Conservation (phyloP, 30 jellyfish, hydroid and myxozoan species). For the Mastigias papua region DNA sequence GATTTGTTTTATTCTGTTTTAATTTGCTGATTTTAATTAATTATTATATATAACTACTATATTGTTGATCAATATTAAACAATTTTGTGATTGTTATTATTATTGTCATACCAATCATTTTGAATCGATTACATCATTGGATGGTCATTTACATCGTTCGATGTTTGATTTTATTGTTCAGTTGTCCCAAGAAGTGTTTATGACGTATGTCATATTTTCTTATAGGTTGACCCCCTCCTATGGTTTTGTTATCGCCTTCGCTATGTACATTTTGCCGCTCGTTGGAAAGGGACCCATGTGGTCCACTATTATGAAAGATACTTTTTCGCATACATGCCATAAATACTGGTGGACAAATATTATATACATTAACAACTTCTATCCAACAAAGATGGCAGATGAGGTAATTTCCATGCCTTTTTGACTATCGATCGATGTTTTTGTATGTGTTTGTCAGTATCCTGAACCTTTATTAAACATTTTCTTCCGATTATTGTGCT, state of each 20-base stretch:
- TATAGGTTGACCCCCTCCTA: conserved; percentile 91
- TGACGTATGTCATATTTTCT: not conserved
- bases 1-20: no score
- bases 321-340: conserved; percentile 41
- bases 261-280: conserved; percentile 60
- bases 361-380: conserved; percentile 86
- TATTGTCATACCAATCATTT: no score
- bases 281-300: conserved; percentile 86
- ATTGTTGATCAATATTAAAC: no score
- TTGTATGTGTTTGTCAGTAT: no score
- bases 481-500: no score
- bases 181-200: not conserved
- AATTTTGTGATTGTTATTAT: no score
- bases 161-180: no score
- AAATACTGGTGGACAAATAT: conserved; percentile 95
- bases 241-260: conserved; percentile 84
- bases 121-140: no score
- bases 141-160: no score
- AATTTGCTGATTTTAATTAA: no score
- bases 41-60: no score
- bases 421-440: not conserved
- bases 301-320: conserved; percentile 20
- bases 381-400: conserved; percentile 53
- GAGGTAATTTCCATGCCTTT: conserved; percentile 22
- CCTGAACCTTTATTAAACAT: no score